Base-by-base conservation (phyloP, 2,888 invertebrate species). In the Magallana nippona region DNA sequence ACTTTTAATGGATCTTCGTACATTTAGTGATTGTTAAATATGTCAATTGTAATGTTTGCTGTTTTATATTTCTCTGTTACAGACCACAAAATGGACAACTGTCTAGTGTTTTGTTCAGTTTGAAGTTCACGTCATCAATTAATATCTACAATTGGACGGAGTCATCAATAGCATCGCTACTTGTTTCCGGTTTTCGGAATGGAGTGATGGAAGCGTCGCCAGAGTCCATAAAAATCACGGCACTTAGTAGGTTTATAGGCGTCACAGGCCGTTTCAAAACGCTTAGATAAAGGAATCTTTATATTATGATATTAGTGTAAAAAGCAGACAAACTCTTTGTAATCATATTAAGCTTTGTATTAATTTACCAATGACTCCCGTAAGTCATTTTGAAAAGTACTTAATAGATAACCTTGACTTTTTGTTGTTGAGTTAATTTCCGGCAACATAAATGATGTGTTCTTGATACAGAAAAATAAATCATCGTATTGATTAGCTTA, bases 111-210 rank as follows among this genome's bases (percentile, higher is more conserved):
- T 32, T 27, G 27, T 71, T 22, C 15, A 71, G 22, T 32, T 27
- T 71, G 17, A 71, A 71, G 22, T 71, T 71, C 11, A 71, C 71
- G 15, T 71, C 71, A 22, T 15, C 71, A 71, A 71, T 71, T 15
- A 71, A 71, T 27, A 32, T 71, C 71, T 8, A 22, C 71, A 71
- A 71, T 71, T 71, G 32, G 71, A 71, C 71, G 27, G 71, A 71
- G 32, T 71, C 71, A 27, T 71, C 71, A 13, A 13, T 71, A 32
- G 71, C 19, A 32, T 71, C 71, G 71, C 27, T 71, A 2, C 71
- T 71, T 27, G 71, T 71, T 71, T 71, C 71, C 71, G 71, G 71
- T 27, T 22, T 71, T 27, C 22, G 71, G 13, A 71, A 32, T 27
- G 71, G 71, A 15, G 71, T 71, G 71, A 71, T 71, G 15, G 22